Base-by-base conservation (phyloP, 2,888 invertebrate genomes). In the Leistus spinibarbis region DNA sequence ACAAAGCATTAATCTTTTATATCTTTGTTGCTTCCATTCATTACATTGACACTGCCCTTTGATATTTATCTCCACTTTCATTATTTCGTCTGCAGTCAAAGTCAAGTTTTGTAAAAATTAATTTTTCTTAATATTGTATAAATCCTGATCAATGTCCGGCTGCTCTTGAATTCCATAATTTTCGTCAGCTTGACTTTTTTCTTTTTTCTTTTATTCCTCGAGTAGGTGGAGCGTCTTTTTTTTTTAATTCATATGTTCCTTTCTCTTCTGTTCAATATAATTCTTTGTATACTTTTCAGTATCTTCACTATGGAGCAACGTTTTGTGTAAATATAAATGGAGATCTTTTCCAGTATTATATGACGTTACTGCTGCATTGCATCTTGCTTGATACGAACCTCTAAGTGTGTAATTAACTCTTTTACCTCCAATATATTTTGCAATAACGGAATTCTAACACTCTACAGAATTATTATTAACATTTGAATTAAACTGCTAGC, bases 341-440 rank as follows among this genome's bases (percentile, higher is more conserved):
- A 66, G 23, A 22, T 24, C 53, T 19, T 65, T 65, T 19, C 23
- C 27, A 16, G 40, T 73, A 27, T 67, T 54, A 54, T 67, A 56
- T n/a, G 73, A 17, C 16, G 56, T 56, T 20, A 57, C 73, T 22
- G 73, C 73, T 13, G 66, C 56, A 10, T 54, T 68, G 60, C 69
- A 69, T 62, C 57, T 27, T 23, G n/a, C 27, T 69, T 74, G n/a
- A 60, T 68, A 69, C 13, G 68, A 27, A 7, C 27, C 5, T 9
- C 27, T 27, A 27, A 27, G 27, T 7, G 27, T 62, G 27, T 16
- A 56, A 19, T 40, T 71, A 3, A 71, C 27, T 17, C 67, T 20
- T 66, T 72, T 72, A 17, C 73, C 67, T 54, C 56, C 76, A 17
- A 65, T 65, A 64, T 54, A 76, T 65, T 76, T 76, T 20, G 60